Conservation (phyloP, 2,888 invertebrate species). For the Trachelus troglodyta region DNA sequence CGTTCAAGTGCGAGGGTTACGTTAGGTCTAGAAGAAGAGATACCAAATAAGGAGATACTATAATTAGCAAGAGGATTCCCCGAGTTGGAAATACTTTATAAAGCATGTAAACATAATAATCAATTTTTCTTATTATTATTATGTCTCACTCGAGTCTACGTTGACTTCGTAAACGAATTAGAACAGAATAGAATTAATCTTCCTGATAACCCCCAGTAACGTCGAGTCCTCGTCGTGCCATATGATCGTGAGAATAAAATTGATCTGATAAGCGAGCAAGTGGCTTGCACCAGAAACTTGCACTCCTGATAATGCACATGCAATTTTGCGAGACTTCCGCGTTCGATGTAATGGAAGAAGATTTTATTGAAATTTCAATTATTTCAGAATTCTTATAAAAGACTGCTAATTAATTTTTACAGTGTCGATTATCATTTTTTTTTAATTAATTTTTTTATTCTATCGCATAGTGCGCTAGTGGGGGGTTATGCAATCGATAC, state of each 20-base stretch:
- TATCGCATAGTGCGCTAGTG: background rate
- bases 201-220: background rate
- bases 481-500: background rate
- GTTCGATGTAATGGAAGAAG: conserved; percentile 29
- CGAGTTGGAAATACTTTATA: background rate
- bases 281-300: conserved; percentile 25
- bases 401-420: background rate
- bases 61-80: conserved; percentile 43
- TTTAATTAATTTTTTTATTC: background rate
- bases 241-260: background rate
- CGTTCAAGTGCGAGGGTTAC: background rate
- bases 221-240: background rate
- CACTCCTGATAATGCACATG: conserved; percentile 41
- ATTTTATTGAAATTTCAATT: background rate
- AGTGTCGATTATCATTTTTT: background rate
- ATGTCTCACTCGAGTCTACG: background rate
- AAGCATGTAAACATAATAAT: background rate
- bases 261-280: background rate
- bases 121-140: background rate
- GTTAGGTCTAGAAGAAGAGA: conserved; percentile 14
- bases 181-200: background rate
- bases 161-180: background rate
- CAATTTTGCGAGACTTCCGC: conserved; percentile 29
- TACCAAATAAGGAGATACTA: conserved; percentile 48
- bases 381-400: background rate